phyloP scores from a whole-genome alignment of 64 coral and sea anemone genomes.

The Montipora efflorescens region DNA sequence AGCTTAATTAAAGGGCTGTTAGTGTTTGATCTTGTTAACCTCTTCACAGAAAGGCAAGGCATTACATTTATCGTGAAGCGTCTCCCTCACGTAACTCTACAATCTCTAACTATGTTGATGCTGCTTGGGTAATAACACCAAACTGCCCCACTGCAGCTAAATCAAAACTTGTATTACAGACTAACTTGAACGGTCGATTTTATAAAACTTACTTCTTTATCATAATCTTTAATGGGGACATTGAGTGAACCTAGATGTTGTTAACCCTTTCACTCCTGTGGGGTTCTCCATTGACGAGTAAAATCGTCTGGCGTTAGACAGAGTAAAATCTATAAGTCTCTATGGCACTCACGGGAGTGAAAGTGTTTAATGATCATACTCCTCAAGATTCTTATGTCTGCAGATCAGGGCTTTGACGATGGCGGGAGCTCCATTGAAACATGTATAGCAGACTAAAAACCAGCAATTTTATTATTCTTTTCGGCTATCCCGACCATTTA shows the following conservation, averaged over 20 bases:
- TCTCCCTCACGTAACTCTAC: neutral
- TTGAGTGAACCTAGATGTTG: too few species aligned
- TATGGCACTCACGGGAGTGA: too few species aligned
- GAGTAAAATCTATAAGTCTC: too few species aligned
- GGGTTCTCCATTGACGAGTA: too few species aligned
- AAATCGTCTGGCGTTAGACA: too few species aligned
- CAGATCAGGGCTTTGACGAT: neutral
- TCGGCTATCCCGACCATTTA: neutral
- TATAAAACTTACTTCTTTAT: too few species aligned
- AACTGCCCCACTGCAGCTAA: neutral
- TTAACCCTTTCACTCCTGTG: too few species aligned
- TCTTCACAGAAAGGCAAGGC: neutral
- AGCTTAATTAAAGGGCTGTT: neutral
- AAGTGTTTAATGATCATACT: neutral
- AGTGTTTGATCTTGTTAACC: too few species aligned
- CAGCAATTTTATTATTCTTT: neutral
- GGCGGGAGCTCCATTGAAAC: neutral
- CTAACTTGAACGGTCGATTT: too few species aligned
- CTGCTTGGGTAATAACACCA: neutral
- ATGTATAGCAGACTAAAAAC: neutral
- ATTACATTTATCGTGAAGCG: neutral
- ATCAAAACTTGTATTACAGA: too few species aligned
- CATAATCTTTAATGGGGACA: too few species aligned
- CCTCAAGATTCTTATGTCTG: conserved; percentile 3
- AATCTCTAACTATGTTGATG: neutral